A percentile compares a stretch with the other conserved stretches of the same genome.
Conservation (phyloP, 2,888 invertebrate genomes). For the Norana najaformis region DNA sequence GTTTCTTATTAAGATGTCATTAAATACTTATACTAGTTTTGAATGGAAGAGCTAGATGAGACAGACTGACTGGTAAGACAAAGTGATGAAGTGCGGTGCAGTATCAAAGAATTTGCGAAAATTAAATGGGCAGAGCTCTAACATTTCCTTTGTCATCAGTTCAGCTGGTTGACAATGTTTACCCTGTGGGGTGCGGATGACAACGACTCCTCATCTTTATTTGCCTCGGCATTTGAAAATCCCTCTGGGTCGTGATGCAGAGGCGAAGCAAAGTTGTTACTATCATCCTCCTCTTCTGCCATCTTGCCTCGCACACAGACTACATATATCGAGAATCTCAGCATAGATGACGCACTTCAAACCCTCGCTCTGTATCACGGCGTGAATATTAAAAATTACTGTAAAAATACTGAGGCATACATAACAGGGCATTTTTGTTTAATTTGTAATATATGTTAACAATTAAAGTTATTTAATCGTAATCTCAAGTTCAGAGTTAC, state of each 20-base stretch:
- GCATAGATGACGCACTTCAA: not conserved
- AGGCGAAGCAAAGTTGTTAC: slow-evolving; percentile 8
- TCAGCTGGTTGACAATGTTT: not conserved
- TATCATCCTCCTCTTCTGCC: slow-evolving; percentile 8
- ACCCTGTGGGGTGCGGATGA: slow-evolving; percentile 13
- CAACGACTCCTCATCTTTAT: not conserved
- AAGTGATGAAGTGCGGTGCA: no score
- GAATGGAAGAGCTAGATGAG: not conserved
- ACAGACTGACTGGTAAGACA: no score
- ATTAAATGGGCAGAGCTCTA: not conserved
- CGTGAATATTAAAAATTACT: no score
- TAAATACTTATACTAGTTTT: not conserved
- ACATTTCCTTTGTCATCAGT: not conserved
- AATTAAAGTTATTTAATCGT: no score
- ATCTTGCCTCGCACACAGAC: not conserved
- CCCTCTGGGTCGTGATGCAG: not conserved
- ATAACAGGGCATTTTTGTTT: no score
- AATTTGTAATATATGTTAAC: no score
- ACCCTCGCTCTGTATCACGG: no score
- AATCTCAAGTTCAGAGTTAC: no score
- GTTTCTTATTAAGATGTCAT: not conserved
- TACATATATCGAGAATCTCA: not conserved
- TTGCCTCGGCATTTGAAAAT: not conserved
- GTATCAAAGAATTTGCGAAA: not conserved
- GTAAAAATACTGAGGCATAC: no score